A percentile compares a stretch with the other conserved stretches of the same genome.
Conservation (phyloP, 1,140 invertebrate species). For the Drosophila watanabei region DNA sequence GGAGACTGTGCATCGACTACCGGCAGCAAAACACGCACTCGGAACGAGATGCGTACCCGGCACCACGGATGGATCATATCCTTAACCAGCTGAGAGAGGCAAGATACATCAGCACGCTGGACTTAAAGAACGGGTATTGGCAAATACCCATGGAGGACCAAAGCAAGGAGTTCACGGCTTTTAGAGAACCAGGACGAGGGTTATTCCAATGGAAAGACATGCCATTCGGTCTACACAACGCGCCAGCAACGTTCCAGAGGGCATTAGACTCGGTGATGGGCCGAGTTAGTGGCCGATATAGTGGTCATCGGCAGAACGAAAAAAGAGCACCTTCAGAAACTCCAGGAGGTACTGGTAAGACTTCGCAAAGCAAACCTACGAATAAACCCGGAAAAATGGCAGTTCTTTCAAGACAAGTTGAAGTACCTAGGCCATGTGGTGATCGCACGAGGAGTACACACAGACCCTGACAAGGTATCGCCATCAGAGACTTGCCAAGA, state of each 20-base stretch:
- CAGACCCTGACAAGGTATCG: neutral
- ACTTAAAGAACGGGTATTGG: neutral
- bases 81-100: neutral
- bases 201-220: neutral
- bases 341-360: neutral
- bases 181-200: neutral
- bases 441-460: neutral
- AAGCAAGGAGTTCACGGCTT: neutral
- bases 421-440: neutral
- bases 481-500: neutral
- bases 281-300: too few species aligned
- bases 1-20: too few species aligned
- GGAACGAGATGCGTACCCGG: too few species aligned
- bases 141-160: neutral
- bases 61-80: neutral
- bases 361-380: neutral
- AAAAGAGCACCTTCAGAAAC: neutral
- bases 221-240: neutral
- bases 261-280: neutral
- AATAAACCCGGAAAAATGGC: neutral
- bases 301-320: neutral
- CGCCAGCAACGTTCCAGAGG: neutral
- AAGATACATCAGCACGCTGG: neutral
- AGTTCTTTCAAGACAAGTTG: neutral
- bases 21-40: too few species aligned